phyloP scores from a whole-genome alignment of 2,113 vertebrate species.

The Glaucidium brasilianum region DNA sequence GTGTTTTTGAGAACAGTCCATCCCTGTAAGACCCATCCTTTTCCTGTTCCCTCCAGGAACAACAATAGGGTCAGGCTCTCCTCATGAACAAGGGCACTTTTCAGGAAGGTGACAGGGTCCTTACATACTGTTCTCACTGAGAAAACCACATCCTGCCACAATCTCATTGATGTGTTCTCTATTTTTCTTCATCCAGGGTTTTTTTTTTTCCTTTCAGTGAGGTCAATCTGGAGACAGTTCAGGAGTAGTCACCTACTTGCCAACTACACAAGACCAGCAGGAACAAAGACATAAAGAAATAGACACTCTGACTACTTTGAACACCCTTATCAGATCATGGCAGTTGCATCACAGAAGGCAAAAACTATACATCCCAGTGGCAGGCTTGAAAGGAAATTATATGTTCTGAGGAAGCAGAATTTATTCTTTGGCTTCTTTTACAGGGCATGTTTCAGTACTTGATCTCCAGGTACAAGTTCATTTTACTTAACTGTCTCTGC shows the following conservation, averaged over 20 bases:
- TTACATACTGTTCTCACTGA: not conserved
- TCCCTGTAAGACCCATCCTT: not conserved
- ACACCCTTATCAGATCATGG: not conserved
- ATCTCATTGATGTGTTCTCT: not conserved
- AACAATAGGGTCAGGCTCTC: not conserved
- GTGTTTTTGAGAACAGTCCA: not conserved
- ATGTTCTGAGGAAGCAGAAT: not conserved
- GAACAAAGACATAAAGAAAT: not conserved
- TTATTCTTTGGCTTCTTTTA: not conserved
- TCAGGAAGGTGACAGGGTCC: not conserved
- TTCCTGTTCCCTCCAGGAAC: not conserved
- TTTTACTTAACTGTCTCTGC: not conserved
- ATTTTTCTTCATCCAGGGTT: not conserved
- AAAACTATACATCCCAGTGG: not conserved
- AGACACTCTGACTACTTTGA: not conserved
- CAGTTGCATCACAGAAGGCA: not conserved
- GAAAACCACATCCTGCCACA: not conserved
- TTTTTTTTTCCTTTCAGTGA: not conserved
- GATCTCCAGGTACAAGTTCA: not conserved
- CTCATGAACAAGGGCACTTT: not conserved
- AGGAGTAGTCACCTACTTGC: not conserved
- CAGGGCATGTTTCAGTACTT: not conserved
- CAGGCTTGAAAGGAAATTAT: not conserved
- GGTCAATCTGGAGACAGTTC: not conserved
- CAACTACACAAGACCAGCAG: not conserved